Conservation (phyloP, 2,113 vertebrate species). For the Lepus americanus region DNA sequence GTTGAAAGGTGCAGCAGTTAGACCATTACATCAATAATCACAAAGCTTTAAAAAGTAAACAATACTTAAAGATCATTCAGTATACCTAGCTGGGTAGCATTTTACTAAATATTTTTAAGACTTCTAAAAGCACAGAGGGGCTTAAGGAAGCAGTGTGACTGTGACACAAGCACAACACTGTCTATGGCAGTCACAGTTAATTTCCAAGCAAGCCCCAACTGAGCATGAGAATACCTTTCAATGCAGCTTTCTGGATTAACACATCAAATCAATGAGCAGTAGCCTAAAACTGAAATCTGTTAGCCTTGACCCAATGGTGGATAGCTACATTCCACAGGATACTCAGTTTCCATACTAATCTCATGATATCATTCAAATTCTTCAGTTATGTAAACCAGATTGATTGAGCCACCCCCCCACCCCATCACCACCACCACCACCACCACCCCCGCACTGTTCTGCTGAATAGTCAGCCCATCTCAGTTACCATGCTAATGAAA, state of each 20-base stretch:
- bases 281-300: not conserved
- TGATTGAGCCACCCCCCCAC: not conserved
- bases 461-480: not conserved
- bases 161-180: not conserved
- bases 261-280: constrained; percentile 1
- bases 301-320: not conserved
- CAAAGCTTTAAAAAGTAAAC: not conserved
- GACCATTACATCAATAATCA: constrained; percentile 15
- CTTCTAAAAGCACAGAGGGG: not conserved
- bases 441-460: not conserved
- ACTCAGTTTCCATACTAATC: not conserved
- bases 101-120: constrained; percentile 1
- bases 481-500: not conserved
- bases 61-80: constrained; percentile 24
- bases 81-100: not conserved
- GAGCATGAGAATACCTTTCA: not conserved
- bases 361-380: not conserved
- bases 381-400: not conserved
- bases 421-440: too few relatives aligned
- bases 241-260: not conserved
- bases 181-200: too few relatives aligned
- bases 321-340: not conserved
- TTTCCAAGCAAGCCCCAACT: not conserved
- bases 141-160: not conserved
- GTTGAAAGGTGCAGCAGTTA: constrained; percentile 16